phyloP scores from a whole-genome alignment of 2,113 vertebrate genomes.

The Lepisosteus osseus region DNA sequence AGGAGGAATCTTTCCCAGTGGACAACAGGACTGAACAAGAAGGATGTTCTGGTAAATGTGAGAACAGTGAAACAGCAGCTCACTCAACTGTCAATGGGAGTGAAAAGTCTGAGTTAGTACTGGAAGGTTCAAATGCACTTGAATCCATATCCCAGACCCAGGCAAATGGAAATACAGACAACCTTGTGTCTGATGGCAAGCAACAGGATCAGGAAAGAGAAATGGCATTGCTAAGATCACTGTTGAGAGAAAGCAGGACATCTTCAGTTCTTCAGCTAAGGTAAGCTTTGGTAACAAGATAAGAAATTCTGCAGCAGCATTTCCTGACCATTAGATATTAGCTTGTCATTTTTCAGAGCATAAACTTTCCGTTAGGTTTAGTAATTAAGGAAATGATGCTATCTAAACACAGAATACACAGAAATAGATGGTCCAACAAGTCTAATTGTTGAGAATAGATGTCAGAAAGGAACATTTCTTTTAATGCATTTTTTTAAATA shows the following conservation, averaged over 20 bases:
- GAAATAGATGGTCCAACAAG: no score
- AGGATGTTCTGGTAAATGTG: conserved; percentile 26
- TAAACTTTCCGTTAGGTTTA: no score
- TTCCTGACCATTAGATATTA: no score
- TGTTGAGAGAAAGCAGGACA: conserved; percentile 60
- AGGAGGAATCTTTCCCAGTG: background rate
- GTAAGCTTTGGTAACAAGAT: conserved; percentile 48
- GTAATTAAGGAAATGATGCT: no score
- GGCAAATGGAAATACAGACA: background rate
- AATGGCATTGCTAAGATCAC: conserved; percentile 37
- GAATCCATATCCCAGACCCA: background rate
- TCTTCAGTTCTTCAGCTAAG: conserved; percentile 62
- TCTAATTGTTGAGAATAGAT: no score
- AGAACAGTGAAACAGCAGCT: conserved; percentile 25
- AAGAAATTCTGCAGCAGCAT: no score
- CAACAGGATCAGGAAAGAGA: conserved; percentile 24
- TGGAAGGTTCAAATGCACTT: background rate
- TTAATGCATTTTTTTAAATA: no score
- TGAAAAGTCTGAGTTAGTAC: conserved; percentile 3
- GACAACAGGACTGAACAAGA: conserved; percentile 2
- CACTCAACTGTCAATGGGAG: conserved; percentile 21
- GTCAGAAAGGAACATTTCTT: no score
- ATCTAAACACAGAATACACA: no score
- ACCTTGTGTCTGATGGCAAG: conserved; percentile 37
- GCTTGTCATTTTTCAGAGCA: no score